These are phyloP conservation scores for Pseudachorutes palmiensis DNA, from an alignment of 1,140 invertebrate species.

Conservation along the genomic window DNA sequence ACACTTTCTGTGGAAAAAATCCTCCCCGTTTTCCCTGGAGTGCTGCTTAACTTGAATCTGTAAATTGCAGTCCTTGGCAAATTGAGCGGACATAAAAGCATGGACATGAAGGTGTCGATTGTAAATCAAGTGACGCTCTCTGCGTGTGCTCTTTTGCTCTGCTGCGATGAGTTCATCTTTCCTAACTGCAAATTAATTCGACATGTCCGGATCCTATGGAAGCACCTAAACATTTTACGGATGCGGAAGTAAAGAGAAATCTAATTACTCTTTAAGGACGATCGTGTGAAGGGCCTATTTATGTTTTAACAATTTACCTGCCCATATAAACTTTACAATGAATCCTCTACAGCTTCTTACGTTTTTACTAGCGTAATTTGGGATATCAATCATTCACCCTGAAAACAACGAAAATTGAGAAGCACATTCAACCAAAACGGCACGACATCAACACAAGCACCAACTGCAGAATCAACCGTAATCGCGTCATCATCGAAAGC, in stretches of 20 bases:
- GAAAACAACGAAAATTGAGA: not conserved
- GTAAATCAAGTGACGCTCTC: not conserved
- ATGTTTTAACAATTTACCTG: not conserved
- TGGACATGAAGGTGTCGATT: not conserved
- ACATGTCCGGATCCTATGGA: not conserved
- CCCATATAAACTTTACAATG: not conserved
- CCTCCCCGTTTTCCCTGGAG: not conserved
- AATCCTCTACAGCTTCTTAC: not conserved
- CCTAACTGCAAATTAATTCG: constrained; percentile 3
- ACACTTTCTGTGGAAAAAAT: not conserved
- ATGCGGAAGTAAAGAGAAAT: not conserved
- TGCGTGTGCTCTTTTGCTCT: not conserved
- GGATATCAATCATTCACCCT: not conserved
- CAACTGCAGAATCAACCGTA: too few relatives aligned
- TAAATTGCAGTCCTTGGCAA: not conserved
- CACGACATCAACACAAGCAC: too few relatives aligned
- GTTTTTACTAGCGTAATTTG: not conserved
- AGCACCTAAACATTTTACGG: not conserved
- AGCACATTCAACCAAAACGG: not conserved
- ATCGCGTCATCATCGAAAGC: too few relatives aligned
- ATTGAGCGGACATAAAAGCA: not conserved
- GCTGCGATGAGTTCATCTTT: not conserved
- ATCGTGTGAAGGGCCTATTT: constrained; percentile 4
- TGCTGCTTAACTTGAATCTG: not conserved
- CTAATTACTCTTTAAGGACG: not conserved